Evolutionary conservation across 2,888 invertebrate species (phyloP), one percentile per base, ranked within the genome.

Genomic region (Nomada fucata): DNA sequence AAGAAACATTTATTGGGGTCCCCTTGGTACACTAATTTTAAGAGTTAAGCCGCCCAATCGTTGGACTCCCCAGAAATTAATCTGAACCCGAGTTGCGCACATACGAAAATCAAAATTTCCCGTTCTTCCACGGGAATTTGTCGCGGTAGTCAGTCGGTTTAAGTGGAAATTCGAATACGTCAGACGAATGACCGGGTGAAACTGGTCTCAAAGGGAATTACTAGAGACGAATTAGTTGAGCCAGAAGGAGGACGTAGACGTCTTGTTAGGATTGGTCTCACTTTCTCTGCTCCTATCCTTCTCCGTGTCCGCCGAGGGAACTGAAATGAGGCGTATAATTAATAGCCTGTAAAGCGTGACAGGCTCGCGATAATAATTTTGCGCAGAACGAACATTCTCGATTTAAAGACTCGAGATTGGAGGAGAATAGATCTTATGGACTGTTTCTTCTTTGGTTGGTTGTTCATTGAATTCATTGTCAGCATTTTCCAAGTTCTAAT

Each of bases 341-440:
- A 85, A 86, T 85, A 75, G 77, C 80, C 61, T 59, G 65, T 75
- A 77, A 76, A 83, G 57, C 65, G 29, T 71, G 78, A 68, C 80
- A 68, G 78, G 29, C 78, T 57, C 44, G 61, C 63, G 84, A 73
- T 84, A 84, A 82, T 84, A 79, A 84, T 79, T 82, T 82, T 50
- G 20, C 76, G 57, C 52, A 57, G 29, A 36, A 73, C 57, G 61
- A 73, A 59, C 65, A 50, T 70, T 64, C 63, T 29, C 29, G 20
- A n/a, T 68, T 47, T 26, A 70, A 79, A 75, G 47, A 57, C 70
- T 9, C 26, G 10, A 13, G 20, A 47, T 26, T 42, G 50, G 10
- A 55, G 13, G 15, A 26, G 36, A 50, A 47, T 15, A 10, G 29
- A n/a, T 2, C 26, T 26, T 26, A 44, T 47, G 15, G 47, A 18